These are phyloP conservation scores for Eremophila alpestris DNA, from an alignment of 2,797 vertebrate genomes.

Conservation along the genomic window DNA sequence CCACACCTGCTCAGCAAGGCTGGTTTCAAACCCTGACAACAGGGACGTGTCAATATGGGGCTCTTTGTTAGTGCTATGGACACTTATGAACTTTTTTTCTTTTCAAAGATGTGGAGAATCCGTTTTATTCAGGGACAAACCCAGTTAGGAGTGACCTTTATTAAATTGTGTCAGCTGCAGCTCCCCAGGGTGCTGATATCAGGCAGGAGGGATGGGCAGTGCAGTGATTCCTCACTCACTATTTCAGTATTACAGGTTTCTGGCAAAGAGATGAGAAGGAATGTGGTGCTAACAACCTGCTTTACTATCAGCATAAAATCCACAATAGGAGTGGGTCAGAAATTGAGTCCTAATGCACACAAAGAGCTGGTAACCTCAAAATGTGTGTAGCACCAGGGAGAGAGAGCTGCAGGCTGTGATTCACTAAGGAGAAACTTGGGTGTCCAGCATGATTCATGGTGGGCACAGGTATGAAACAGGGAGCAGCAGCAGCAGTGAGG, in stretches of 20 bases:
- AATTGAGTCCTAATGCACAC: not conserved
- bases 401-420: not conserved
- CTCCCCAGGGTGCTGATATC: not conserved
- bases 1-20: not conserved
- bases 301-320: slow-evolving; percentile 4
- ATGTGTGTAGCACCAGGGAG: not conserved
- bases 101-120: not conserved
- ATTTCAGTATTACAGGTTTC: not conserved
- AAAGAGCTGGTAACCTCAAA: not conserved
- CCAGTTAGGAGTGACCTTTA: not conserved
- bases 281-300: not conserved
- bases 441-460: not conserved
- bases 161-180: not conserved
- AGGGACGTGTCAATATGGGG: fast-evolving
- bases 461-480: not conserved
- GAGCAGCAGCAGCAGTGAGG: not conserved
- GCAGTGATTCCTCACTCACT: not conserved
- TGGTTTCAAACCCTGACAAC: not conserved
- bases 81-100: not conserved
- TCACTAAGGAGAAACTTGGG: not conserved
- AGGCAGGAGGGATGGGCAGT: not conserved
- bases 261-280: not conserved
- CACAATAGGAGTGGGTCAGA: not conserved
- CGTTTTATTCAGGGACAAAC: not conserved
- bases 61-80: not conserved